phyloP scores from a whole-genome alignment of 2,888 invertebrate genomes.

The Brachylomia viminalis region DNA sequence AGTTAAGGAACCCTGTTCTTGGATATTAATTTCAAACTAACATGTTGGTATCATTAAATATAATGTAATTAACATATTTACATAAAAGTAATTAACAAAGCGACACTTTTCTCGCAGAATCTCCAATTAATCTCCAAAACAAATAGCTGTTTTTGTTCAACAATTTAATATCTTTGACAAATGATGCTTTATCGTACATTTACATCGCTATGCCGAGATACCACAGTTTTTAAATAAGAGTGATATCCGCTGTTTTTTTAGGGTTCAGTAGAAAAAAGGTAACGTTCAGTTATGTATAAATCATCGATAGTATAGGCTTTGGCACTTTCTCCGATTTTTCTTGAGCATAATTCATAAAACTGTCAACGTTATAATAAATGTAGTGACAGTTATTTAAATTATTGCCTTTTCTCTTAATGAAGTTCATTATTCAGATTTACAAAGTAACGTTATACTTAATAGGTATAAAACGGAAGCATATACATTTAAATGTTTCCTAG shows the following conservation, averaged over 20 bases:
- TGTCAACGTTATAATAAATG: constrained; percentile 46
- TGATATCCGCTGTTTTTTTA: background rate
- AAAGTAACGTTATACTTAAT: constrained; percentile 8
- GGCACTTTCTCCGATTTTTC: background rate
- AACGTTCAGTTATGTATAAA: background rate
- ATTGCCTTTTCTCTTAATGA: constrained; percentile 15
- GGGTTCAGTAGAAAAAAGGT: background rate
- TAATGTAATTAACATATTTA: constrained; percentile 55
- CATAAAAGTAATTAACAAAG: constrained; percentile 30
- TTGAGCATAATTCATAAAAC: constrained; percentile 28
- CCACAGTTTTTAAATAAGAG: background rate
- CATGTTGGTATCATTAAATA: constrained; percentile 25
- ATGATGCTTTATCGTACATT: constrained; percentile 30
- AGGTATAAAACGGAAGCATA: constrained; percentile 54
- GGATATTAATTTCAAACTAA: constrained; percentile 9
- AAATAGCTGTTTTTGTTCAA: constrained; percentile 30
- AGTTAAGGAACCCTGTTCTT: background rate
- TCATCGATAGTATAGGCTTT: background rate
- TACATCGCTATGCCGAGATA: constrained; percentile 19
- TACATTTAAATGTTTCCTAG: constrained; percentile 51
- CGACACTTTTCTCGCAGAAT: constrained; percentile 27
- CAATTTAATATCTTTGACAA: constrained; percentile 40
- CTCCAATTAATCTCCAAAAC: constrained; percentile 35
- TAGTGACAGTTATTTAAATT: constrained; percentile 9
- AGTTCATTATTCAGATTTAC: background rate